Evolutionary conservation across 2,797 vertebrate species (phyloP).

Genomic region (Malurus leucopterus): DNA sequence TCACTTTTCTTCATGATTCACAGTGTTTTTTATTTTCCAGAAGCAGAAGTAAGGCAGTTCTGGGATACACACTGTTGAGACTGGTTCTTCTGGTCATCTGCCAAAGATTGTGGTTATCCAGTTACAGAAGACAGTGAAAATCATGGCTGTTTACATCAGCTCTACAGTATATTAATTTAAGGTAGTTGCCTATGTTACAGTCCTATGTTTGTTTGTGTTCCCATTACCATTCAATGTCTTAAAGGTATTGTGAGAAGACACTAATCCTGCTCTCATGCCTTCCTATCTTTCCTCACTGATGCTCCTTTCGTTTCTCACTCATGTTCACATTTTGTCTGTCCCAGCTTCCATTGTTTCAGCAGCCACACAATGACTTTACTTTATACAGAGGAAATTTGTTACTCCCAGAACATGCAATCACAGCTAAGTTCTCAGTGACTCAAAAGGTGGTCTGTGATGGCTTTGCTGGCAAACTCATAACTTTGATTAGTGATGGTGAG

Average conservation of each 20-base stretch:
- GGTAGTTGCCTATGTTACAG: not conserved
- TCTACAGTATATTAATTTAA: not conserved
- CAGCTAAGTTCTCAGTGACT: not conserved
- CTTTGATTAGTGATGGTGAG: conserved; percentile 13
- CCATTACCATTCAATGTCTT: not conserved
- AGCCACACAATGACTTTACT: not conserved
- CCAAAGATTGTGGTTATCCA: not conserved
- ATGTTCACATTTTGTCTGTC: not conserved
- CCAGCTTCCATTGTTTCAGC: not conserved
- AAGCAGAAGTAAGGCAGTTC: not conserved
- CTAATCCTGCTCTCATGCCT: not conserved
- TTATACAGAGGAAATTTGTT: not conserved
- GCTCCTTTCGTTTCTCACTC: not conserved
- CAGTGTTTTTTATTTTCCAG: not conserved
- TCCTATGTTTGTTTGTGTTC: not conserved
- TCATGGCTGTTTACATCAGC: not conserved
- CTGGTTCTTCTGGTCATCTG: not conserved
- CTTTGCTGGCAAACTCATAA: not conserved
- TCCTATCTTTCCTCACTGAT: not conserved
- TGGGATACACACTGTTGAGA: not conserved
- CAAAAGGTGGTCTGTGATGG: not conserved
- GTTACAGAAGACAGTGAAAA: not conserved
- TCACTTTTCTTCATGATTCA: not conserved
- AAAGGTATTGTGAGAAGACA: not conserved
- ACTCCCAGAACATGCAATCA: not conserved